Conservation (phyloP, 2,113 vertebrate species). For the Gobius niger region DNA sequence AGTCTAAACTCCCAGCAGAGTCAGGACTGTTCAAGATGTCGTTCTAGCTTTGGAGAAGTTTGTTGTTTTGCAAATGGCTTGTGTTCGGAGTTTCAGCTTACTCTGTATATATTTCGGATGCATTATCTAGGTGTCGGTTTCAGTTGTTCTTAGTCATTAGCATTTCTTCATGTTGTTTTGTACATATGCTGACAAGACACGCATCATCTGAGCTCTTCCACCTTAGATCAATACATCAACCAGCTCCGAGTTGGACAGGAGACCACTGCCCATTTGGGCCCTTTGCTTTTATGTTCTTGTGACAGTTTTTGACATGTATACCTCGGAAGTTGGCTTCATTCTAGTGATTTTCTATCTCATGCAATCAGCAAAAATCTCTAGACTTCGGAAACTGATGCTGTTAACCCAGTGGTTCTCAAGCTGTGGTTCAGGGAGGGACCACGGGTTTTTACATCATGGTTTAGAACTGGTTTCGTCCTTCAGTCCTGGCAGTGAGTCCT, state of each 20-base stretch:
- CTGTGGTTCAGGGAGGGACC: neutral
- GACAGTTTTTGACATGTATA: conserved; percentile 10
- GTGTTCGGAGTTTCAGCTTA: too few relatives aligned
- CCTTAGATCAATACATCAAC: conserved; percentile 15
- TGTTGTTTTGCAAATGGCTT: neutral
- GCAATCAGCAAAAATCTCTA: conserved; percentile 6
- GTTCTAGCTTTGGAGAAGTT: conserved; percentile 1
- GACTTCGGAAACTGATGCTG: conserved; percentile 6
- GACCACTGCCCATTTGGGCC: conserved; percentile 12
- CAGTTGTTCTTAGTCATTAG: conserved; percentile 1
- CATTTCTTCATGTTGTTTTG: neutral
- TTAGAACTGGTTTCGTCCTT: too few relatives aligned
- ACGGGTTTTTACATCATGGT: neutral
- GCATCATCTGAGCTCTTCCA: conserved; percentile 1
- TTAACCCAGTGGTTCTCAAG: neutral
- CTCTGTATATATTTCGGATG: too few relatives aligned
- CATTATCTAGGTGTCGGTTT: too few relatives aligned
- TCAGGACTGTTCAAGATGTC: conserved; percentile 19
- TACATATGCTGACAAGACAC: conserved; percentile 4
- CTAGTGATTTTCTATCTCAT: conserved; percentile 32
- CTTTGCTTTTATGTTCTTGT: conserved; percentile 19
- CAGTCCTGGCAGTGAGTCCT: too few relatives aligned
- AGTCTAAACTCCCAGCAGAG: conserved; percentile 27
- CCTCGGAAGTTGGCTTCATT: conserved; percentile 19
- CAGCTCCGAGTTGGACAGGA: conserved; percentile 6